A percentile compares a stretch with the other conserved stretches of the same genome.
These are phyloP conservation scores for Lerema accius DNA, from an alignment of 1,140 invertebrate species.

Conservation along the genomic window DNA sequence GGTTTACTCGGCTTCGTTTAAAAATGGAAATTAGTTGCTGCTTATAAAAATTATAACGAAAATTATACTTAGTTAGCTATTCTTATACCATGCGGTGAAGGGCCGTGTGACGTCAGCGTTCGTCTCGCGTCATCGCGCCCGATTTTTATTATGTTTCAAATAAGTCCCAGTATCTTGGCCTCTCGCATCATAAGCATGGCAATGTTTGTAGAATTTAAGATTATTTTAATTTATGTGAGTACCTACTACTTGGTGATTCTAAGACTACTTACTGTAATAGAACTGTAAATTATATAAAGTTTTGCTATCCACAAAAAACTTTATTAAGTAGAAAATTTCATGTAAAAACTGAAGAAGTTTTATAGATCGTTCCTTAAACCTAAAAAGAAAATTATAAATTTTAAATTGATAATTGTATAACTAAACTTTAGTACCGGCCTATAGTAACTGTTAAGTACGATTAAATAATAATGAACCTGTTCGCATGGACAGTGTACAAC, in stretches of 20 bases:
- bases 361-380: no score
- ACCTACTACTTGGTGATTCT: no score
- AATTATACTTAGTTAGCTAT: constrained; percentile 36
- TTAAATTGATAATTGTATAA: no score
- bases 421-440: no score
- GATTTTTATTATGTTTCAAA: constrained; percentile 36
- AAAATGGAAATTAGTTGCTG: not conserved
- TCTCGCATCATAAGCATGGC: not conserved
- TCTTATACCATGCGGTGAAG: constrained; percentile 35
- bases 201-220: no score
- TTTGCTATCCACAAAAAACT: no score
- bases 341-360: no score
- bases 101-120: constrained; percentile 36
- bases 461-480: constrained; percentile 1
- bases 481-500: constrained; percentile 1
- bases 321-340: no score
- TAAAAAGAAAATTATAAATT: no score
- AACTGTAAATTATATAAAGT: no score
- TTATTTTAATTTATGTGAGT: no score
- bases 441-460: not conserved
- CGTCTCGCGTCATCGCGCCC: constrained; percentile 38
- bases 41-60: constrained; percentile 34
- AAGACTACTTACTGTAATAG: no score
- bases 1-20: not conserved
- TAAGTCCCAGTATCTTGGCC: constrained; percentile 33